These are phyloP conservation scores for Sebastolobus alascanus DNA, from an alignment of 2,797 vertebrate genomes.

Conservation along the genomic window DNA sequence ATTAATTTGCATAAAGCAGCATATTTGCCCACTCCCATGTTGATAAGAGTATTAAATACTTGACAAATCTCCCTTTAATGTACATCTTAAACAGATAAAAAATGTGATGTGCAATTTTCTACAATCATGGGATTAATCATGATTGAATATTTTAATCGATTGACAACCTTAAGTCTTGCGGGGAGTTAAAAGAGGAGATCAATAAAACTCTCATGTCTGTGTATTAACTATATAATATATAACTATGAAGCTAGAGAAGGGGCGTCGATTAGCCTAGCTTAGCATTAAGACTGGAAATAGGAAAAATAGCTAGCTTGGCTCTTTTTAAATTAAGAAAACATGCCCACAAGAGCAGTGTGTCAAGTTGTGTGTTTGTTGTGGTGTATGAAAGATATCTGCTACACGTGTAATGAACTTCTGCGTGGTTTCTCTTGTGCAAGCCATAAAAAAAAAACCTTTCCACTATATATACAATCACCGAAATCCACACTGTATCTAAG, in stretches of 20 bases:
- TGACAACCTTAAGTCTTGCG: too few species aligned
- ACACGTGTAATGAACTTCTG: background rate
- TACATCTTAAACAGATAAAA: too few species aligned
- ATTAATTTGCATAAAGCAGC: too few species aligned
- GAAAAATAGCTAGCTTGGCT: background rate
- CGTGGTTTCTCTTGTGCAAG: conserved; percentile 4
- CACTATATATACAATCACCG: background rate
- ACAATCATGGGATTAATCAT: too few species aligned
- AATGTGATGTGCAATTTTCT: too few species aligned
- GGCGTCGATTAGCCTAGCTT: background rate
- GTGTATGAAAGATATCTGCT: background rate
- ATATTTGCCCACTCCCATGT: too few species aligned
- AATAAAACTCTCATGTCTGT: background rate
- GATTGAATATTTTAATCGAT: too few species aligned
- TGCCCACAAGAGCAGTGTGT: background rate
- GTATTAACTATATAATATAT: background rate
- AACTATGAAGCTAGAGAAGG: background rate
- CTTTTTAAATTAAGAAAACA: background rate
- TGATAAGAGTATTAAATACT: too few species aligned
- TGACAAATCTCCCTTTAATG: too few species aligned
- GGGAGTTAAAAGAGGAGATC: background rate
- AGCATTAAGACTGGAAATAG: background rate
- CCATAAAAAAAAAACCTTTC: background rate
- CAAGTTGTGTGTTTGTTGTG: background rate
- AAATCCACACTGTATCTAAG: conserved; percentile 26